Base-by-base conservation (phyloP, 2,113 vertebrate genomes). In the Prochilodus magdalenae region DNA sequence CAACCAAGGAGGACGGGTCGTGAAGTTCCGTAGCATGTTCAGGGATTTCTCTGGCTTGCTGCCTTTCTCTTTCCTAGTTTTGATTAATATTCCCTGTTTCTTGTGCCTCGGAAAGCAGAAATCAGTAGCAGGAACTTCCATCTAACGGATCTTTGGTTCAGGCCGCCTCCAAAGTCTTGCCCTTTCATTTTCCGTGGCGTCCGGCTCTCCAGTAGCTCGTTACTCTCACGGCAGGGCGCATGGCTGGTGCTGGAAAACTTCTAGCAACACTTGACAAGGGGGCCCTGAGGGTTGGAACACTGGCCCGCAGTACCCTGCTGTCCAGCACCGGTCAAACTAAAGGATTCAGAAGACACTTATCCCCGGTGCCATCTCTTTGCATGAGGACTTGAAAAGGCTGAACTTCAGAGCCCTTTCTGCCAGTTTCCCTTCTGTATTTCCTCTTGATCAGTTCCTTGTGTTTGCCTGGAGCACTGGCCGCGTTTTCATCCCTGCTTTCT, bases 381-480 rank as follows among this genome's bases (percentile, higher is more conserved):
- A 55, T 26, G 74, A 29, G 2, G 5, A 67, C 80, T 47, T 77
- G 49, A 83, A 78, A 81, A 51, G 44, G 10, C 57, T 29, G 10
- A 16, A 27, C 47, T 81, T 74, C 73, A 77, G 69, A 83, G 62
- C 33, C n/a, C 13, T 49, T 77, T 36, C 72, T 75, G 65, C 27
- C 20, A 18, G 47, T 27, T 80, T 53, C 26, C 80, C 60, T 47
- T 18, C n/a, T 36, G 72, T 15, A 24, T 83, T 66, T 27, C 71
- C 53, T 86, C 65, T 93, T 93, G 90, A 92, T 93, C 92, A 91
- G 85, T 83, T 83, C 2, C 86, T 79, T 77, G 85, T 88, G 86
- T 83, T 90, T 87, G 86, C 87, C 87, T 82, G 75, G 81, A 80
- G 88, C 90, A 87, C 60, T 81, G 81, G 87, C 83, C 66, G 70